A percentile compares a stretch with the other conserved stretches of the same genome.
phyloP scores from a whole-genome alignment of 2,797 vertebrate genomes.

The Lindbergichthys nudifrons region DNA sequence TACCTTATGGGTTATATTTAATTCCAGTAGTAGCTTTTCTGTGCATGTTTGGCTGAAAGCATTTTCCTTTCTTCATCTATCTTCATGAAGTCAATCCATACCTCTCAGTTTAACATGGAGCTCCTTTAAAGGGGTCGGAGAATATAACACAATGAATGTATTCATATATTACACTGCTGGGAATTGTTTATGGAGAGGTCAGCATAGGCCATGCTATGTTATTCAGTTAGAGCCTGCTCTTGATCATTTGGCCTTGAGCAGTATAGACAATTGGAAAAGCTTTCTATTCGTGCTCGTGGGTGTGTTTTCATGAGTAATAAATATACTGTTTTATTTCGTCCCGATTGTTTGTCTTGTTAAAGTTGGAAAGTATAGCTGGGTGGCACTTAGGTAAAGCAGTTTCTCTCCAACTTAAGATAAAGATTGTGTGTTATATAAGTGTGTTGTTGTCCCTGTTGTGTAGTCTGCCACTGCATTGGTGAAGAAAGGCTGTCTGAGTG shows the following conservation, averaged over 20 bases:
- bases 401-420: neutral
- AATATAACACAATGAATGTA: neutral
- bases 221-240: slow-evolving; percentile 1
- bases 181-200: slow-evolving; percentile 16
- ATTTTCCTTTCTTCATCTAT: neutral
- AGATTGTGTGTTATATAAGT: slow-evolving; percentile 19
- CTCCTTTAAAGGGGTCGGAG: neutral
- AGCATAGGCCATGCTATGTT: neutral
- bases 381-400: neutral
- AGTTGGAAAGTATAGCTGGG: slow-evolving; percentile 36
- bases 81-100: neutral
- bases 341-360: slow-evolving; percentile 18
- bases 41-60: neutral
- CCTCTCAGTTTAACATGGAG: neutral
- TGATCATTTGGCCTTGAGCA: slow-evolving; percentile 16
- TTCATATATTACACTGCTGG: neutral
- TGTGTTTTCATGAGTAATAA: slow-evolving; percentile 14
- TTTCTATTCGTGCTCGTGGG: neutral
- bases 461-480: neutral
- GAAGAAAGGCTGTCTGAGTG: neutral
- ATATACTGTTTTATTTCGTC: neutral
- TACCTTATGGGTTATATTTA: neutral
- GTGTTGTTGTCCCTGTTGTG: neutral
- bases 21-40: neutral
- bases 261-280: slow-evolving; percentile 9